A percentile compares a stretch with the other conserved stretches of the same genome.
Evolutionary conservation across 1,140 invertebrate genomes (phyloP).

Genomic region (Lutraria rhynchaena): DNA sequence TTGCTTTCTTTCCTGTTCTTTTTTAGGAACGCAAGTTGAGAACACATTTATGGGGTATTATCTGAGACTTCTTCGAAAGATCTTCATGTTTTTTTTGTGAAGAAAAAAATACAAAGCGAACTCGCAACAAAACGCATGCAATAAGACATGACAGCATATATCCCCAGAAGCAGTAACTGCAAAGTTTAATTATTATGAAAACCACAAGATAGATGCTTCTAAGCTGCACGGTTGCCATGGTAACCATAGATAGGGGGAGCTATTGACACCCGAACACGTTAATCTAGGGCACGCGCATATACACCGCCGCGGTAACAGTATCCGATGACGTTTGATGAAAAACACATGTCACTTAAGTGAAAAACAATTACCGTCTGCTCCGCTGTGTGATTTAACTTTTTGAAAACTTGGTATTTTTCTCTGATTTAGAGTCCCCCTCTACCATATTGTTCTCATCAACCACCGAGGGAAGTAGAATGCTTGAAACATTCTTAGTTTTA

Average conservation of each 20-base stretch:
- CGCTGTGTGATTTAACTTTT: too few relatives aligned
- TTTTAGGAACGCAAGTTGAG: too few relatives aligned
- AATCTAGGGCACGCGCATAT: conserved; percentile 54
- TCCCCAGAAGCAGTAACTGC: conserved; percentile 3
- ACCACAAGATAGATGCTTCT: conserved; percentile 48
- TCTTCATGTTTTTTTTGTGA: too few relatives aligned
- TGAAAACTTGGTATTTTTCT: neutral
- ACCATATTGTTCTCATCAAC: too few relatives aligned
- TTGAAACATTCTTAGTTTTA: too few relatives aligned
- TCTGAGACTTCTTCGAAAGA: too few relatives aligned
- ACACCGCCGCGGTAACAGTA: conserved; percentile 26
- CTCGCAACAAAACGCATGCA: neutral
- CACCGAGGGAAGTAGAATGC: too few relatives aligned
- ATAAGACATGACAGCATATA: conserved; percentile 1
- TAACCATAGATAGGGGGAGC: conserved; percentile 45
- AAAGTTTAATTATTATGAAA: conserved; percentile 57
- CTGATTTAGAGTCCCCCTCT: neutral
- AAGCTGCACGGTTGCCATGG: conserved; percentile 49
- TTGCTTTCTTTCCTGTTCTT: too few relatives aligned
- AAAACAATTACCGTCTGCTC: conserved; percentile 54
- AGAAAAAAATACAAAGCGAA: too few relatives aligned
- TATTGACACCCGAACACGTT: conserved; percentile 46
- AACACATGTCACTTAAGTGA: conserved; percentile 44
- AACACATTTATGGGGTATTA: too few relatives aligned
- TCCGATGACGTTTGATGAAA: conserved; percentile 55